Evolutionary conservation across 2,888 invertebrate species (phyloP), one percentile per base, ranked within the genome.

Genomic region (Diloba caeruleocephala): DNA sequence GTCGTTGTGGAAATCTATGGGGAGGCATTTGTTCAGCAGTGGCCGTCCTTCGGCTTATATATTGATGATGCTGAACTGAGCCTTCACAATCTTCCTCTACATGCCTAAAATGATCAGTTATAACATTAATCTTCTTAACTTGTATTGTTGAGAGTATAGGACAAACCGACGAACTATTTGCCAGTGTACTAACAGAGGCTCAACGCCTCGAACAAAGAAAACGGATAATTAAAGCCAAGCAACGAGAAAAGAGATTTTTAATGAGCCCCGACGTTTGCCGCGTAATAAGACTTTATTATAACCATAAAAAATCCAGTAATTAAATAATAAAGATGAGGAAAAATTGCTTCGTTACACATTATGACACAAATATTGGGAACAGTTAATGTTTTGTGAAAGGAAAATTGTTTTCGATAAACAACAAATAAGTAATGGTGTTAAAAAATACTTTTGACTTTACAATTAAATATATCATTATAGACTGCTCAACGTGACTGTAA

Each of bases 141-240:
- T n/a, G n/a, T n/a, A n/a, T 75, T 49, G 48, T 67, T 57, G 61
- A 52, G 59, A 58, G 73, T 73, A 71, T 75, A 64, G 51, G 53
- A 67, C 69, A 64, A 63, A 78, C 81, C 76, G 79, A 76, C 65
- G 58, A 78, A 84, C 78, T 83, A 82, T 85, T 83, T 76, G 77
- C 79, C 76, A 76, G 78, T 81, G 82, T 79, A 76, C 55, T 51
- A 72, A 81, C 84, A 84, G 79, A 79, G 79, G 79, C 79, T 76
- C 82, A 84, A 79, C 83, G 84, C 79, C 62, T 60, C 63, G 78
- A 88, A 92, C 89, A 91, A 92, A 89, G 89, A 88, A 86, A 89
- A 89, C 91, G 90, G 90, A 92, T 90, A 91, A 92, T 92, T 91
- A 91, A 88, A 87, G 85, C 79, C 84, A 85, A 87, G 88, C 87